Evolutionary conservation across 2,888 invertebrate species (phyloP).

Genomic region (Hyposoter didymator): DNA sequence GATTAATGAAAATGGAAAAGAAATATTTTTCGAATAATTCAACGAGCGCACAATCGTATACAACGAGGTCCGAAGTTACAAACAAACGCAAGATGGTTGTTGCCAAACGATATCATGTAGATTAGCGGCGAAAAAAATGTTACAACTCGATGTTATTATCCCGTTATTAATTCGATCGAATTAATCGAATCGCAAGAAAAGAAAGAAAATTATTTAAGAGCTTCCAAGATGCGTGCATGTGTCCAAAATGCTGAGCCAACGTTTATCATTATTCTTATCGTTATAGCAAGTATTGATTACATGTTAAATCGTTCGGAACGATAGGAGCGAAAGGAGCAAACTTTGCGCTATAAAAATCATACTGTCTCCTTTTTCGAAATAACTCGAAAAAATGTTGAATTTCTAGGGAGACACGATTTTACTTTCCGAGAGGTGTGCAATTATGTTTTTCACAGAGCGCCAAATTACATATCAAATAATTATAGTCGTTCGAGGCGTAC

Average conservation of each 20-base stretch:
- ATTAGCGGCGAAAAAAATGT: slow-evolving; percentile 70
- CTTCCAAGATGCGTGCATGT: slow-evolving; percentile 76
- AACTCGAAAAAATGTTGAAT: background rate
- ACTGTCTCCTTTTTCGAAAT: slow-evolving; percentile 19
- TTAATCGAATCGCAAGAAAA: slow-evolving; percentile 65
- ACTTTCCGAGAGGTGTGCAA: slow-evolving; percentile 5
- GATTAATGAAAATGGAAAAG: background rate
- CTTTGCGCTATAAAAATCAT: slow-evolving; percentile 38
- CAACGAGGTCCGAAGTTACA: slow-evolving; percentile 74
- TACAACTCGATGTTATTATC: slow-evolving; percentile 78
- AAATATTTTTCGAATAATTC: slow-evolving; percentile 37
- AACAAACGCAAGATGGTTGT: slow-evolving; percentile 72
- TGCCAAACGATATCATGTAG: slow-evolving; percentile 81
- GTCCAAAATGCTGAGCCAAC: slow-evolving; percentile 78
- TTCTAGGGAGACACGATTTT: background rate
- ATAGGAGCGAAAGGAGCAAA: slow-evolving; percentile 9
- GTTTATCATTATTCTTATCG: slow-evolving; percentile 54
- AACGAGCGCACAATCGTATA: slow-evolving; percentile 76
- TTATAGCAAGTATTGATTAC: background rate
- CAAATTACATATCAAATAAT: slow-evolving; percentile 76
- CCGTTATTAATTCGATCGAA: slow-evolving; percentile 72
- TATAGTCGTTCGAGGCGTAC: slow-evolving; percentile 69
- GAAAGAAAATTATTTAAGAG: slow-evolving; percentile 75
- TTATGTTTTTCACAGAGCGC: slow-evolving; percentile 56
- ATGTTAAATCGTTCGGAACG: slow-evolving; percentile 8